Evolutionary conservation across 2,888 invertebrate genomes (phyloP).

Genomic region (Teinopalpus imperialis): DNA sequence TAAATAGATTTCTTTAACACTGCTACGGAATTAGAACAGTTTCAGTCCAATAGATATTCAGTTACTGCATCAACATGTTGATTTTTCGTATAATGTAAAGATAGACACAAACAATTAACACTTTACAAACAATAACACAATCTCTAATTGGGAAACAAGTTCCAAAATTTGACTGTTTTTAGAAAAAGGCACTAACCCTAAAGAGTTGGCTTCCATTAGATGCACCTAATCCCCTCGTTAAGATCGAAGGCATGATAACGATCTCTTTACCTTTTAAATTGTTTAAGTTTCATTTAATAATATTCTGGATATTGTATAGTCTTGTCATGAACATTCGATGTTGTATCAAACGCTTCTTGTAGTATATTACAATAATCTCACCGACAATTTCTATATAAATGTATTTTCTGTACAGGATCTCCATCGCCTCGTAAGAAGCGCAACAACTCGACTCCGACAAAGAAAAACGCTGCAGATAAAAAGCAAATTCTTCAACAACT

Average conservation of each 20-base stretch:
- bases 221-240: slow-evolving; percentile 44
- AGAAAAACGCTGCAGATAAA: slow-evolving; percentile 89
- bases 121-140: slow-evolving; percentile 29
- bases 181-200: slow-evolving; percentile 50
- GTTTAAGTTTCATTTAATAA: slow-evolving; percentile 36
- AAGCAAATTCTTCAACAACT: slow-evolving; percentile 90
- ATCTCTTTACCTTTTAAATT: slow-evolving; percentile 38
- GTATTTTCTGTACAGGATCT: slow-evolving; percentile 80
- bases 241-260: slow-evolving; percentile 54
- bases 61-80: slow-evolving; percentile 26
- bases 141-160: slow-evolving; percentile 44
- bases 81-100: slow-evolving; percentile 28
- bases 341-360: slow-evolving; percentile 52
- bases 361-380: slow-evolving; percentile 32
- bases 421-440: slow-evolving; percentile 90
- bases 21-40: too few relatives aligned
- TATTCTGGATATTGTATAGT: slow-evolving; percentile 48
- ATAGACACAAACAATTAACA: slow-evolving; percentile 32
- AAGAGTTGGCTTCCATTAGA: slow-evolving; percentile 72
- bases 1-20: too few relatives aligned
- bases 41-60: slow-evolving; percentile 31
- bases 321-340: slow-evolving; percentile 55
- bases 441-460: slow-evolving; percentile 90
- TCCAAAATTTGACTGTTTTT: slow-evolving; percentile 36
- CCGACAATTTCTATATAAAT: slow-evolving; percentile 29